Percentiles rank a stretch among this genome's conserved stretches.
These are phyloP conservation scores for Trypoxylus dichotomus DNA, from an alignment of 1,140 invertebrate genomes.

Conservation along the genomic window DNA sequence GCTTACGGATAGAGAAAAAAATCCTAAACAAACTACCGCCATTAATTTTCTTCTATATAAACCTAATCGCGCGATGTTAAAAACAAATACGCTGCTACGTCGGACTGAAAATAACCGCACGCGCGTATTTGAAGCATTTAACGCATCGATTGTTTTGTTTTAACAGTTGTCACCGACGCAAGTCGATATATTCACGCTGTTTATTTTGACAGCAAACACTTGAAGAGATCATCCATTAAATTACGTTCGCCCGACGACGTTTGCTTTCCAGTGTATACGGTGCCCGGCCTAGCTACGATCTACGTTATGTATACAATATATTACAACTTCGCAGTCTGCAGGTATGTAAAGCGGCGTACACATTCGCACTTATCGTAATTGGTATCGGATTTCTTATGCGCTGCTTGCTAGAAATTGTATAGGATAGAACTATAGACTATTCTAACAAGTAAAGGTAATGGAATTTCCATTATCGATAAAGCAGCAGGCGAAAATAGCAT, in stretches of 20 bases:
- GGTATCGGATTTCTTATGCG: no score
- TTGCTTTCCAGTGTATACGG: not conserved
- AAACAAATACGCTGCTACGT: not conserved
- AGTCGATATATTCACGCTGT: conserved; percentile 8
- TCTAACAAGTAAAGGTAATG: no score
- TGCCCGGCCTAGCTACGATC: no score
- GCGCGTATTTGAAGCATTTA: not conserved
- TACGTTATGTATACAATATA: no score
- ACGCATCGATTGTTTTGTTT: conserved; percentile 11
- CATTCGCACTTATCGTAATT: no score
- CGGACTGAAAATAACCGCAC: not conserved
- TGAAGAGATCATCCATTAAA: not conserved
- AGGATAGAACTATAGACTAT: no score
- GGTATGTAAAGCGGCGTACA: no score
- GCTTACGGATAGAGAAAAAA: not conserved
- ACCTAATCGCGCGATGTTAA: not conserved
- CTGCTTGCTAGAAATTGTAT: no score
- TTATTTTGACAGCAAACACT: conserved; percentile 24
- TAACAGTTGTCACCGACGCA: conserved; percentile 17
- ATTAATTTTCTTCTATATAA: not conserved
- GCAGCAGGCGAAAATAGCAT: no score
- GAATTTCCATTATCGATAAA: no score
- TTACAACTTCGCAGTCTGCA: no score
- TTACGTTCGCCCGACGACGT: not conserved
- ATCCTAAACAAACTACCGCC: not conserved